phyloP scores from a whole-genome alignment of 2,888 invertebrate species.

The Mantis religiosa region DNA sequence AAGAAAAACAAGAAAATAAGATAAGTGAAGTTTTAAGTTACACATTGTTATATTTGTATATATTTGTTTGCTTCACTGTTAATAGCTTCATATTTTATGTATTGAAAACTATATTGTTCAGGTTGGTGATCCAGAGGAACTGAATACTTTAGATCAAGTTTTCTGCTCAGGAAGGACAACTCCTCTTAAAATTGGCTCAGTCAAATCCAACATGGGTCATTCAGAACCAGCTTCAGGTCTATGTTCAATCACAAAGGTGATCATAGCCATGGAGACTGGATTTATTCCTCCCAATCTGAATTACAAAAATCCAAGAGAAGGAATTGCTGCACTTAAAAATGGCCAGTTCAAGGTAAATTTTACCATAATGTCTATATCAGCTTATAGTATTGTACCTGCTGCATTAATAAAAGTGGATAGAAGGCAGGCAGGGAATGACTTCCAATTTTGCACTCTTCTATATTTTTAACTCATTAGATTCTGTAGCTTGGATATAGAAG shows the following conservation, averaged over 20 bases:
- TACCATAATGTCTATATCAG: background rate
- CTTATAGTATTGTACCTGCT: background rate
- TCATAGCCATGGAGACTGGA: slow-evolving; percentile 50
- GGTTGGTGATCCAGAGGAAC: slow-evolving; percentile 60
- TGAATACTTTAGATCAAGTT: slow-evolving; percentile 56
- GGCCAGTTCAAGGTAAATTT: slow-evolving; percentile 39
- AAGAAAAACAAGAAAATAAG: too few relatives aligned
- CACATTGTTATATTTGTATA: too few relatives aligned
- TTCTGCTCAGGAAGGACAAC: slow-evolving; percentile 53
- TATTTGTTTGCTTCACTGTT: too few relatives aligned
- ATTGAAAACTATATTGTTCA: slow-evolving; percentile 16
- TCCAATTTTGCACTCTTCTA: too few relatives aligned
- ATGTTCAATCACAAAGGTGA: slow-evolving; percentile 56
- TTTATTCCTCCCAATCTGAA: slow-evolving; percentile 54
- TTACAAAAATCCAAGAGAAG: slow-evolving; percentile 44
- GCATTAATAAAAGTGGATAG: too few relatives aligned
- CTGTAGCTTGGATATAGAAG: too few relatives aligned
- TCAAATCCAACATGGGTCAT: slow-evolving; percentile 93
- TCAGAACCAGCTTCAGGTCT: slow-evolving; percentile 80
- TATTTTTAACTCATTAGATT: too few relatives aligned
- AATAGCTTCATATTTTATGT: too few relatives aligned
- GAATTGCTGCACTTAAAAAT: slow-evolving; percentile 45
- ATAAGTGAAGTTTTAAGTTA: too few relatives aligned
- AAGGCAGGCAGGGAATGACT: too few relatives aligned
- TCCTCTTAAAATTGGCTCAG: slow-evolving; percentile 70